A percentile compares a stretch with the other conserved stretches of the same genome.
These are phyloP conservation scores for Lepidocyrtoides sp. DNA, from an alignment of 2,888 invertebrate species.

Conservation along the genomic window DNA sequence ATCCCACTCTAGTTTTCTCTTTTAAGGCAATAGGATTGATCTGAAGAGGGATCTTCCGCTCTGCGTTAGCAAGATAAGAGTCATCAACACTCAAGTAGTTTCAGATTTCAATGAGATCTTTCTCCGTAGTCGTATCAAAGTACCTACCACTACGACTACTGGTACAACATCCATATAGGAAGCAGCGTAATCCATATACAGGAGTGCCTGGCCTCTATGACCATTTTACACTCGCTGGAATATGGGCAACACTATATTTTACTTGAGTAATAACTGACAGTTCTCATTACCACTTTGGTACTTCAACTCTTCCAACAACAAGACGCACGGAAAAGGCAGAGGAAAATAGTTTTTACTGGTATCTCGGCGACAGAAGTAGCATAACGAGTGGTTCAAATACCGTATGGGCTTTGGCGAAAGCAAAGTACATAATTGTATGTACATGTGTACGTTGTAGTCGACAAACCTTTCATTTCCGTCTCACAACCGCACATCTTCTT, in stretches of 20 bases:
- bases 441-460: not conserved
- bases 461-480: conserved; percentile 75
- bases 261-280: conserved; percentile 77
- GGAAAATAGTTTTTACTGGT: not conserved
- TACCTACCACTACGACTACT: not conserved
- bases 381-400: not conserved
- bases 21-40: conserved; percentile 55
- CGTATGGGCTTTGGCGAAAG: not conserved
- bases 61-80: conserved; percentile 66
- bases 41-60: conserved; percentile 75
- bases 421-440: not conserved
- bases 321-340: conserved; percentile 37
- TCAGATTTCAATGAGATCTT: conserved; percentile 73
- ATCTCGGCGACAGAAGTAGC: not conserved
- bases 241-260: conserved; percentile 61
- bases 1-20: conserved; percentile 15
- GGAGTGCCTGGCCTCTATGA: not conserved
- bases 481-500: conserved; percentile 41
- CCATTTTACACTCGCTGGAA: not conserved
- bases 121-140: no score
- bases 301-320: conserved; percentile 60
- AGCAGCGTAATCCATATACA: not conserved
- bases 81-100: conserved; percentile 78
- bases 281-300: conserved; percentile 76
- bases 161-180: not conserved